Evolutionary conservation across 2,797 vertebrate genomes (phyloP), one percentile per base, ranked within the genome.

Genomic region (Fistularia tabacaria): DNA sequence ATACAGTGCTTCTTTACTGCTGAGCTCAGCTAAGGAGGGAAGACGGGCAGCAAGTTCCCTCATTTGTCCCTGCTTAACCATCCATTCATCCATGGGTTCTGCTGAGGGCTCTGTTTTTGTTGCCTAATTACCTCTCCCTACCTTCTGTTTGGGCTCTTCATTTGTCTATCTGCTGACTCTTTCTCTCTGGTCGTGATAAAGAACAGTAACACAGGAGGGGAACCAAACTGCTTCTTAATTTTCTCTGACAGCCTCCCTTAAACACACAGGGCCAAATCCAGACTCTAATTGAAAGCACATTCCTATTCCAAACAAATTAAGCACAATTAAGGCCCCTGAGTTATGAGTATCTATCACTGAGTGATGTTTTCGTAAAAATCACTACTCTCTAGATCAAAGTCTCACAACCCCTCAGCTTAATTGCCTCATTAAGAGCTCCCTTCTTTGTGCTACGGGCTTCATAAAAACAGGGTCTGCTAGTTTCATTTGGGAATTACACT

Each of bases 261-360:
- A 97, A 98, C 95, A 93, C 84, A 84, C 82, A 68, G 93, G 91
- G 89, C 91, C 87, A 89, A 86, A 91, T 93, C 92, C 92, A 93
- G 83, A 82, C 87, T 91, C 90, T 97, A 98, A 99, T 98, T 96
- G 95, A 98, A 98, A 94, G 93, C 97, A 99, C 94, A 98, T 98
- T 98, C 90, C 92, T 97, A 98, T 97, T 98, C 94, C 93, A 98
- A 98, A 98, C 96, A 99, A 98, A 99, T 99, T 98, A 99, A 98
- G 94, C 94, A 96, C 95, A 98, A 99, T 98, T 98, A 98, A 95
- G 94, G 92, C 84, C 91, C 84, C 92, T 95, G 95, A 98, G 94
- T 97, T 99, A 97, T 96, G 94, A 95, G 94, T 94, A 95, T 96
- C 94, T 96, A 98, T 96, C 94, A 95, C 91, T 93, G 91, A 83